Evolutionary conservation across 2,888 invertebrate species (phyloP).

Genomic region (Listrodromus nycthemerus): DNA sequence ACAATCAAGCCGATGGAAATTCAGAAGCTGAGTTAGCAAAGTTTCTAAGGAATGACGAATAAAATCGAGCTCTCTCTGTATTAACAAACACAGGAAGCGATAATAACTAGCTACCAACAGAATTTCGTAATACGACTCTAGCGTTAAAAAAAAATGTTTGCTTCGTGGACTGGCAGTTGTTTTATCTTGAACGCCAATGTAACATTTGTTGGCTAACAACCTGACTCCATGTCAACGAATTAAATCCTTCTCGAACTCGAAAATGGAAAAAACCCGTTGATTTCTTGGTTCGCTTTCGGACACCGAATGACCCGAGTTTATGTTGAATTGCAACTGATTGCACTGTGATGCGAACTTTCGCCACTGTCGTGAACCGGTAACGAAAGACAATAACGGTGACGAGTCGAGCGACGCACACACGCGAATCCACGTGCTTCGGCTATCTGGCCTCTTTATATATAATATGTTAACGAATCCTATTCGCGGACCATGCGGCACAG

Average conservation of each 20-base stretch:
- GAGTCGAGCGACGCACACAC: not conserved
- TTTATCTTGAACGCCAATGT: not conserved
- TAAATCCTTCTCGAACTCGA: not conserved
- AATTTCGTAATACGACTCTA: too few species aligned
- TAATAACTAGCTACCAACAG: too few species aligned
- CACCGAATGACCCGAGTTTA: not conserved
- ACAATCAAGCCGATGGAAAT: too few species aligned
- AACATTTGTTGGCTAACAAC: slow-evolving; percentile 23
- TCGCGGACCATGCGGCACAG: not conserved
- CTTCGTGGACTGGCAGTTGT: not conserved
- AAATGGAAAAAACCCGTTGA: not conserved
- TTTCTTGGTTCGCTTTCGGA: not conserved
- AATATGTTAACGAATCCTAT: not conserved
- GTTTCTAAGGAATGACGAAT: too few species aligned
- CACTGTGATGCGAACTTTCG: not conserved
- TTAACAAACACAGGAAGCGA: too few species aligned
- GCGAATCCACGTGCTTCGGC: not conserved
- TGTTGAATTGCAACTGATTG: not conserved
- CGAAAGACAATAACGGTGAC: slow-evolving; percentile 1
- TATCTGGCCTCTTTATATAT: not conserved
- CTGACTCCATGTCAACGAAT: slow-evolving; percentile 56
- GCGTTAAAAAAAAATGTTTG: not conserved
- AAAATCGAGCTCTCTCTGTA: too few species aligned
- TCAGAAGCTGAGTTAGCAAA: too few species aligned
- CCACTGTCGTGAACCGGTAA: not conserved